These are phyloP conservation scores for Megalonaias nervosa DNA, from an alignment of 1,140 invertebrate species.

Conservation along the genomic window DNA sequence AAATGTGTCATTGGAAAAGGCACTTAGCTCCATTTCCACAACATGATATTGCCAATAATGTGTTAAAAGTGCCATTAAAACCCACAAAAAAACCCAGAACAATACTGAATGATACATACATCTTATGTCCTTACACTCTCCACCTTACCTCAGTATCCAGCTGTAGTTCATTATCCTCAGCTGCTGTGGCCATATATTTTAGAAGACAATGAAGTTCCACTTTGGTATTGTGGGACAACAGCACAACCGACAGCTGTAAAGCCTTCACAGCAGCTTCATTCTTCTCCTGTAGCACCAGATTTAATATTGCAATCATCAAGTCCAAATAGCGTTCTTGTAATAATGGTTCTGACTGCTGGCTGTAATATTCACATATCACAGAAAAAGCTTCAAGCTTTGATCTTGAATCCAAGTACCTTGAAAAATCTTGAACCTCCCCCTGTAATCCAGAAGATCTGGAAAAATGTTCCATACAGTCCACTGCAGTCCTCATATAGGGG, in stretches of 20 bases:
- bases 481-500: constrained; percentile 49
- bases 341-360: constrained; percentile 37
- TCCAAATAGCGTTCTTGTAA: constrained; percentile 58
- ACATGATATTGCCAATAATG: too few species aligned
- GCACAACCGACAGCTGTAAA: constrained; percentile 64
- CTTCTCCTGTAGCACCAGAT: constrained; percentile 48
- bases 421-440: constrained; percentile 37
- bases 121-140: too few species aligned
- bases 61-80: too few species aligned
- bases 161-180: constrained; percentile 49
- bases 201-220: constrained; percentile 68
- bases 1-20: too few species aligned
- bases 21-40: too few species aligned
- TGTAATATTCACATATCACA: constrained; percentile 52
- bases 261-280: constrained; percentile 47
- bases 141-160: constrained; percentile 46
- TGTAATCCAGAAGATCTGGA: constrained; percentile 42
- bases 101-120: too few species aligned
- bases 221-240: constrained; percentile 60
- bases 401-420: constrained; percentile 12
- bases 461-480: constrained; percentile 54
- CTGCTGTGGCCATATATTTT: constrained; percentile 63
- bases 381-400: constrained; percentile 40
- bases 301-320: constrained; percentile 58
- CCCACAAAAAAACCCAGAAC: too few species aligned